Percentiles rank a stretch among this genome's conserved stretches.
Conservation (phyloP, 2,888 invertebrate species). For the Azorinus chamasolen region DNA sequence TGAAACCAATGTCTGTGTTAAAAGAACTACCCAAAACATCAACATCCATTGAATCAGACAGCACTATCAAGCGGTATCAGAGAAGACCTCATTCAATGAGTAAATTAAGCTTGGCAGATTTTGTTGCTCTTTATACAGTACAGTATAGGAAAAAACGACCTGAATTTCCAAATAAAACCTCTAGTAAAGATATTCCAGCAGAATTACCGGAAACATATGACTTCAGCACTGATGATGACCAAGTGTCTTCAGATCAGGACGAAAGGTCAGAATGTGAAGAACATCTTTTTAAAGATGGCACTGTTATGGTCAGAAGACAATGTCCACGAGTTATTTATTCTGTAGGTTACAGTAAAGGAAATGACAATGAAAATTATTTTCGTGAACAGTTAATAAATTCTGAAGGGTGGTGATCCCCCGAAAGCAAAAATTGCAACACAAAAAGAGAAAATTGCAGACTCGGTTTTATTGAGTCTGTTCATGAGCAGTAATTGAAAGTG, state of each 20-base stretch:
- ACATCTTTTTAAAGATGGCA: neutral
- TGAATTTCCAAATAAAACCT: neutral
- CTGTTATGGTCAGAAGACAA: neutral
- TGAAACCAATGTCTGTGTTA: constrained; percentile 34
- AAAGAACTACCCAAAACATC: constrained; percentile 39
- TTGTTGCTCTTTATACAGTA: constrained; percentile 31
- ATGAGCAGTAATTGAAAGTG: too few species aligned
- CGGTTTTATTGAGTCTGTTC: too few species aligned
- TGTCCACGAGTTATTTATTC: constrained; percentile 10
- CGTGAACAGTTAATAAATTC: too few species aligned
- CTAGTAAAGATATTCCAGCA: neutral
- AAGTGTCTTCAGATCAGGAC: neutral
- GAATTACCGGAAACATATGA: constrained; percentile 29
- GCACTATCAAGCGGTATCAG: constrained; percentile 50
- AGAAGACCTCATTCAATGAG: constrained; percentile 44
- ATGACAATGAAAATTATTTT: constrained; percentile 37
- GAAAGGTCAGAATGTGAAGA: neutral
- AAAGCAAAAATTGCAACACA: too few species aligned
- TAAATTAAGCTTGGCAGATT: constrained; percentile 52
- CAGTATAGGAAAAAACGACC: neutral
- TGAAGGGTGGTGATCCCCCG: too few species aligned
- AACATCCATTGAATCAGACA: constrained; percentile 49
- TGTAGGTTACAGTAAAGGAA: constrained; percentile 11
- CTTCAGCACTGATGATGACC: constrained; percentile 15
- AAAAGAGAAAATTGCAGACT: too few species aligned